Evolutionary conservation across 2,888 invertebrate genomes (phyloP), one percentile per base, ranked within the genome.

Genomic region (Cyaniris semiargus): DNA sequence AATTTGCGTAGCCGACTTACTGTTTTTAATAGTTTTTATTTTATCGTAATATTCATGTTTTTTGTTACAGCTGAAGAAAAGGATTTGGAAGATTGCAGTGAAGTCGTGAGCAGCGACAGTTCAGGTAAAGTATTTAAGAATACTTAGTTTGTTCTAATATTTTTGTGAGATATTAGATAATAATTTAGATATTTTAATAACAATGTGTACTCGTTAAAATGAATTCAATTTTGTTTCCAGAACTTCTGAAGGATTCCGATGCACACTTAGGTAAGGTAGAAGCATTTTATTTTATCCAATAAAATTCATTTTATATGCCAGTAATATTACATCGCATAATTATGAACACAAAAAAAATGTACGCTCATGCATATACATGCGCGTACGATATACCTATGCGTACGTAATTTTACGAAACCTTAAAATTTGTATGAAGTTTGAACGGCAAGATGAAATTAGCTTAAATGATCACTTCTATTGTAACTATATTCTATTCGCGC

Each of bases 31-130:
- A n/a, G 3, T 34, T 34, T 34, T 34, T 34, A 7, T 38, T 10
- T 38, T 38, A 8, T 10, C 10, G 10, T 38, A 38, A 38, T 6
- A 10, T 6, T 38, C 0, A 27, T 27, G 27, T 3, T 44, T 44
- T 78, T 78, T 76, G 13, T 88, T 87, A 7, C 84, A 91, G 91
- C 84, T 21, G 92, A 92, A 76, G 92, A 92, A 7, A 92, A 91
- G 81, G 92, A 92, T 71, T 70, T 89, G 4, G 92, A 92, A 31
- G 92, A 92, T 0, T 84, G 87, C 0, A 85, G 87, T 0, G 92
- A 92, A 6, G 83, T 84, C 3, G 83, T 83, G 34, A 85, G 80
- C 76, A 86, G 82, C 44, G 91, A 90, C 7, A 84, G 80, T 27
- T 80, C 87, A 79, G 90, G 91, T 90, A 84, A 13, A 56, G 0